Evolutionary conservation across 2,888 invertebrate species (phyloP).

Genomic region (Ferdinandea cuprea): DNA sequence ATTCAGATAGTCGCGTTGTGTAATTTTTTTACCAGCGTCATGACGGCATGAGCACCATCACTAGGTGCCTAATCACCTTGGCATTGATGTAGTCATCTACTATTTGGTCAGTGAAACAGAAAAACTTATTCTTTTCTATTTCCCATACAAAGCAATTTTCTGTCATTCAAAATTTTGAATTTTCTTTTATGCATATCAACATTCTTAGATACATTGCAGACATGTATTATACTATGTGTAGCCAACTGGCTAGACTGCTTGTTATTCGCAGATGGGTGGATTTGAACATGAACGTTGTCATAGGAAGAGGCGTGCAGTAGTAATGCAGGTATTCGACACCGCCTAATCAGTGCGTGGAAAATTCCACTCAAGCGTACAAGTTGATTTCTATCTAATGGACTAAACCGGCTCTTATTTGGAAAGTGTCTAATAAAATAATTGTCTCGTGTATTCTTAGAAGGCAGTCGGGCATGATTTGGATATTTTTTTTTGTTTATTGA

Average conservation of each 20-base stretch:
- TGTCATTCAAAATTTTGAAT: too few relatives aligned
- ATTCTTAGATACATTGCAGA: not conserved
- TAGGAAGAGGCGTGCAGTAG: not conserved
- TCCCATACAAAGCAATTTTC: not conserved
- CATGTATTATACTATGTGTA: not conserved
- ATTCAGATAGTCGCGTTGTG: not conserved
- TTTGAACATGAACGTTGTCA: not conserved
- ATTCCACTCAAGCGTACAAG: constrained; percentile 9
- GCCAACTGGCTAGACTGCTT: constrained; percentile 1
- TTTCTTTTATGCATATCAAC: not conserved
- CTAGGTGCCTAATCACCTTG: not conserved
- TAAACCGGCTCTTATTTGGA: not conserved
- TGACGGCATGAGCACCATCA: not conserved
- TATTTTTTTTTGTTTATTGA: not conserved
- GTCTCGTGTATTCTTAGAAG: too few relatives aligned
- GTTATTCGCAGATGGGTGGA: constrained; percentile 10
- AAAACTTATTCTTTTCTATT: not conserved
- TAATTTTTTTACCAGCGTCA: not conserved
- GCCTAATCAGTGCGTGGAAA: constrained; percentile 19
- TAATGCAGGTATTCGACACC: not conserved
- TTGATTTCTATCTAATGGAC: not conserved
- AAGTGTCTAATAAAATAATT: too few relatives aligned
- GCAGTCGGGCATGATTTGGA: too few relatives aligned
- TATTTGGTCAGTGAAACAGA: not conserved
- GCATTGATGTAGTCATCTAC: constrained; percentile 6